Evolutionary conservation across 2,888 invertebrate species (phyloP).

Genomic region (Ophion ventricosus): DNA sequence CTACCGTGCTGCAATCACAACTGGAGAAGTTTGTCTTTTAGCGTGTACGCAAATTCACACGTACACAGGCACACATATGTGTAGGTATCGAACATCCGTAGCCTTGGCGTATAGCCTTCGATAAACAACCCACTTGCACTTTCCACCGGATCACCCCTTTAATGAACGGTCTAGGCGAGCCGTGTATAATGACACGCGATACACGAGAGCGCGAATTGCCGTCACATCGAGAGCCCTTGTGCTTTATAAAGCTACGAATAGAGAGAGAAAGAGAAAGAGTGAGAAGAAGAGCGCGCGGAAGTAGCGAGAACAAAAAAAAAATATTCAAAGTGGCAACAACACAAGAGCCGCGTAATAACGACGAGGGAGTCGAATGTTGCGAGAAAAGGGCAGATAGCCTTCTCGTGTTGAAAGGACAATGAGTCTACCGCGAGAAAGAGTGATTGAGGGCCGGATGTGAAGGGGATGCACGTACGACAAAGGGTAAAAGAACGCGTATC

Average conservation of each 20-base stretch:
- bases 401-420: slow-evolving; percentile 43
- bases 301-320: slow-evolving; percentile 64
- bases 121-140: slow-evolving; percentile 45
- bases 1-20: slow-evolving; percentile 5
- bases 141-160: slow-evolving; percentile 56
- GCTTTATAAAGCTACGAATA: slow-evolving; percentile 26
- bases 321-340: slow-evolving; percentile 56
- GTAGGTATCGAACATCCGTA: slow-evolving; percentile 6
- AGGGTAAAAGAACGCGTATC: background rate
- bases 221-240: slow-evolving; percentile 5
- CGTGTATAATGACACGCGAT: slow-evolving; percentile 36
- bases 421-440: slow-evolving; percentile 44
- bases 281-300: slow-evolving; percentile 62
- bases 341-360: slow-evolving; percentile 50
- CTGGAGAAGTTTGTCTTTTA: slow-evolving; percentile 45
- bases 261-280: slow-evolving; percentile 10
- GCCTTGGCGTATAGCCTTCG: slow-evolving; percentile 17
- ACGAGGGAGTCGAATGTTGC: slow-evolving; percentile 34
- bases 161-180: slow-evolving; percentile 59
- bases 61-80: background rate
- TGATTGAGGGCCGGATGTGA: slow-evolving; percentile 11
- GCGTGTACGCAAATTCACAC: background rate
- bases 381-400: slow-evolving; percentile 31
- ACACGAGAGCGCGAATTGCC: slow-evolving; percentile 33
- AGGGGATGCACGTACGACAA: slow-evolving; percentile 58